These are phyloP conservation scores for Aphaenogaster ashmeadi DNA, from an alignment of 1,140 invertebrate genomes.

Conservation along the genomic window DNA sequence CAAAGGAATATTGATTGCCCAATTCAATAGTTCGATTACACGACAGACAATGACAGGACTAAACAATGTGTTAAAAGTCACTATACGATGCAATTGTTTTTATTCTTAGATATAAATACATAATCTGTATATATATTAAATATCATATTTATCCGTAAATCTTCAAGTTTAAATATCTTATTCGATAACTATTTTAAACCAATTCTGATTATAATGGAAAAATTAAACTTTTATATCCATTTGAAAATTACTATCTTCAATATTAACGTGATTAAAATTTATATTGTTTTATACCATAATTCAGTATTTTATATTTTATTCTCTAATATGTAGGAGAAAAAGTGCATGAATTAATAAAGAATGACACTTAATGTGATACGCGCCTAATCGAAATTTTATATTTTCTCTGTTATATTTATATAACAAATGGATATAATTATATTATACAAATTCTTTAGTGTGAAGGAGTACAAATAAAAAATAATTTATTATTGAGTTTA, in stretches of 20 bases:
- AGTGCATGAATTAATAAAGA: neutral
- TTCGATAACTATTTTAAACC: neutral
- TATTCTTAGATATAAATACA: neutral
- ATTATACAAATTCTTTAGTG: neutral
- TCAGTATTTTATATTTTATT: neutral
- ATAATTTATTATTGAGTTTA: slow-evolving; percentile 1
- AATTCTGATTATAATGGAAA: neutral
- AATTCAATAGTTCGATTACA: neutral
- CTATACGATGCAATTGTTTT: neutral
- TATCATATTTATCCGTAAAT: neutral
- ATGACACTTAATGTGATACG: neutral
- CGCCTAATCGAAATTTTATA: neutral
- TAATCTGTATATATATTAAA: neutral
- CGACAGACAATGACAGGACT: too few relatives aligned
- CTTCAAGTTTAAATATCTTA: neutral
- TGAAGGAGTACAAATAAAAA: neutral
- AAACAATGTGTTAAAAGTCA: neutral
- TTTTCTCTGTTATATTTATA: neutral
- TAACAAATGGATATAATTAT: neutral
- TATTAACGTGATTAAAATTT: neutral
- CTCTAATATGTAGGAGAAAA: neutral
- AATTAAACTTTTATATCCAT: neutral
- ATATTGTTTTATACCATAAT: neutral
- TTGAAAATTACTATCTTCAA: neutral
- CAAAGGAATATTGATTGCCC: slow-evolving; percentile 1